Conservation (phyloP, 2,797 vertebrate species). For the Echeneis naucrates region DNA sequence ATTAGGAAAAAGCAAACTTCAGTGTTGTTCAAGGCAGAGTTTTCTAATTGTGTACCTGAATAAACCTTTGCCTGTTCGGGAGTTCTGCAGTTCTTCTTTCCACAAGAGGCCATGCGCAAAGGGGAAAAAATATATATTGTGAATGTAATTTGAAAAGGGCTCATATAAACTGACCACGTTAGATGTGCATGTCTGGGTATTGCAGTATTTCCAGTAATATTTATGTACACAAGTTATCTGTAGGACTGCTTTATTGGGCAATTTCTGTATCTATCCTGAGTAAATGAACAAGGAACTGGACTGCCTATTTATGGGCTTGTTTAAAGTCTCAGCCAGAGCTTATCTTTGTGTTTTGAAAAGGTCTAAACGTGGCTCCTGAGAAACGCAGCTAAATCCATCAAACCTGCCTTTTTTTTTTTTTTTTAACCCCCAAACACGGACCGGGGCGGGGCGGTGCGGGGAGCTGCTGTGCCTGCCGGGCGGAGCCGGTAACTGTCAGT, state of each 20-base stretch:
- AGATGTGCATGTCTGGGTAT: not conserved
- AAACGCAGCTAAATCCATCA: not conserved
- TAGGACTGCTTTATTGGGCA: not conserved
- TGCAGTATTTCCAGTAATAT: not conserved
- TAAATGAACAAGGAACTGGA: not conserved
- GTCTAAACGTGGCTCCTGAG: not conserved
- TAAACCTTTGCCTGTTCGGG: slow-evolving; percentile 48
- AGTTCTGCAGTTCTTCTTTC: slow-evolving; percentile 38
- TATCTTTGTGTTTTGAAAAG: not conserved
- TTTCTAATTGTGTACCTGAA: slow-evolving; percentile 43
- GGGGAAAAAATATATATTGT: not conserved
- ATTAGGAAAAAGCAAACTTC: slow-evolving; percentile 23
- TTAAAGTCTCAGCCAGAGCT: not conserved
- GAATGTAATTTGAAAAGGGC: not conserved
- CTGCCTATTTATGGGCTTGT: not conserved
- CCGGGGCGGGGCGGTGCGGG: slow-evolving; percentile 23
- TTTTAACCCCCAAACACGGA: not conserved
- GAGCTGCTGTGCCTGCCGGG: slow-evolving; percentile 22
- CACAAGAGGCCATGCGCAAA: slow-evolving; percentile 35
- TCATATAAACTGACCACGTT: slow-evolving; percentile 26
- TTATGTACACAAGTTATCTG: not conserved
- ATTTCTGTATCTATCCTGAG: not conserved
- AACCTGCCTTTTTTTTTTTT: too few species aligned
- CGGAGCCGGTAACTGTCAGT: slow-evolving; percentile 22
- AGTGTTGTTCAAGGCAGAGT: slow-evolving; percentile 32